Conservation (phyloP, 2,888 invertebrate species). For the Frankliniella intonsa region DNA sequence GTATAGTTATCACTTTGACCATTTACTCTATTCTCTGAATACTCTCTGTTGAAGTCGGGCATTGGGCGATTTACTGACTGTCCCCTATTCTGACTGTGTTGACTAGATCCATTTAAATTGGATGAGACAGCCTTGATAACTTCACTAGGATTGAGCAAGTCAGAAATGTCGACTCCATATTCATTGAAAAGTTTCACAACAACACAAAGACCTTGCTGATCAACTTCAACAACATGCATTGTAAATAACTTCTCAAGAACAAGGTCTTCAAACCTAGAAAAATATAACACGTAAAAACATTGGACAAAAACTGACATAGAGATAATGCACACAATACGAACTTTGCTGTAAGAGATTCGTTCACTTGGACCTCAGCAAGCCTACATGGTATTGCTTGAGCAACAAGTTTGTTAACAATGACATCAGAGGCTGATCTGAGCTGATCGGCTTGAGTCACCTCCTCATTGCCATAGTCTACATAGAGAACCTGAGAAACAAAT, state of each 20-base stretch:
- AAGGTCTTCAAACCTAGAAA: background rate
- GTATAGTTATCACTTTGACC: too few relatives aligned
- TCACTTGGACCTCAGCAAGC: background rate
- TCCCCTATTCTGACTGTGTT: too few relatives aligned
- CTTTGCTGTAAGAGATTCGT: background rate
- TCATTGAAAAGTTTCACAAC: too few relatives aligned
- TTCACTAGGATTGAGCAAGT: too few relatives aligned
- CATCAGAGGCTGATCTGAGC: background rate
- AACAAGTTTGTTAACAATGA: background rate
- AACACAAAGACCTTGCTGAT: background rate
- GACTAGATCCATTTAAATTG: too few relatives aligned
- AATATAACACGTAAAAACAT: background rate
- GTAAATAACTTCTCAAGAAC: background rate
- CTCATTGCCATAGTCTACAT: background rate
- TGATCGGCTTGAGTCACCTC: background rate
- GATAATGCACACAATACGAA: background rate
- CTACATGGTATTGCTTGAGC: background rate
- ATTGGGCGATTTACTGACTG: too few relatives aligned
- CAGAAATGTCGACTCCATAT: too few relatives aligned
- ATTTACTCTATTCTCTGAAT: too few relatives aligned
- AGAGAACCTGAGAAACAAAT: background rate
- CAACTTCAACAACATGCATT: background rate
- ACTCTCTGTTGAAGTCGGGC: too few relatives aligned
- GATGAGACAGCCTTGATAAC: too few relatives aligned
- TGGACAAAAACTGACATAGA: background rate